Evolutionary conservation across 2,797 vertebrate genomes (phyloP).

Genomic region (Pogonophryne albipinna): DNA sequence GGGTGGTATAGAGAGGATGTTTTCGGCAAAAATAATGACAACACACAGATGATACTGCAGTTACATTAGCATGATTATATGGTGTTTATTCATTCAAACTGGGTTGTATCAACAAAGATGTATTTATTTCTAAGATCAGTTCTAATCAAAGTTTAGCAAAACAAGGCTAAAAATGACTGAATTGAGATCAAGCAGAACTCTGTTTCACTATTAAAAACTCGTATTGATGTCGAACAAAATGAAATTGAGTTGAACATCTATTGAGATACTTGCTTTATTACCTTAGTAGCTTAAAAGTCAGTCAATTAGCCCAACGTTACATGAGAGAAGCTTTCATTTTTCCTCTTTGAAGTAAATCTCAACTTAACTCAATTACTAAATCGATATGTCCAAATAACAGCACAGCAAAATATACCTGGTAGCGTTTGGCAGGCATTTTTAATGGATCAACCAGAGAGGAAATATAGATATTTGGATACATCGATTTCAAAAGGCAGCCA

Average conservation of each 20-base stretch:
- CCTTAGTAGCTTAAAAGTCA: background rate
- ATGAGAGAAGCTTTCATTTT: too few species aligned
- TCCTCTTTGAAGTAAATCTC: too few species aligned
- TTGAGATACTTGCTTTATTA: background rate
- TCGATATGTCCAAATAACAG: too few species aligned
- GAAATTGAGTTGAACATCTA: background rate
- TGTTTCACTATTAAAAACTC: background rate
- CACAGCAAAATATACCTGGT: too few species aligned
- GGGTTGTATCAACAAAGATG: background rate
- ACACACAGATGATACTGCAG: background rate
- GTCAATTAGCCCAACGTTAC: background rate
- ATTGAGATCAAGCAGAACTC: background rate
- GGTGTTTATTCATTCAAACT: too few species aligned
- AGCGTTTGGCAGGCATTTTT: too few species aligned
- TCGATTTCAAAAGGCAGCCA: background rate
- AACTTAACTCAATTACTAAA: background rate
- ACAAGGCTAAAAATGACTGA: background rate
- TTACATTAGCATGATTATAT: slow-evolving; percentile 6
- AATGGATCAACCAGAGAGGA: too few species aligned
- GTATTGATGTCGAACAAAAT: slow-evolving; percentile 5
- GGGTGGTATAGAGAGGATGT: slow-evolving; percentile 4
- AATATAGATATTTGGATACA: background rate
- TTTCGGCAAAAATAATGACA: slow-evolving; percentile 14
- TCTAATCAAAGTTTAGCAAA: background rate
- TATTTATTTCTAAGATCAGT: background rate